Base-by-base conservation (phyloP, 1,140 invertebrate species). In the Drosophila novamexicana region DNA sequence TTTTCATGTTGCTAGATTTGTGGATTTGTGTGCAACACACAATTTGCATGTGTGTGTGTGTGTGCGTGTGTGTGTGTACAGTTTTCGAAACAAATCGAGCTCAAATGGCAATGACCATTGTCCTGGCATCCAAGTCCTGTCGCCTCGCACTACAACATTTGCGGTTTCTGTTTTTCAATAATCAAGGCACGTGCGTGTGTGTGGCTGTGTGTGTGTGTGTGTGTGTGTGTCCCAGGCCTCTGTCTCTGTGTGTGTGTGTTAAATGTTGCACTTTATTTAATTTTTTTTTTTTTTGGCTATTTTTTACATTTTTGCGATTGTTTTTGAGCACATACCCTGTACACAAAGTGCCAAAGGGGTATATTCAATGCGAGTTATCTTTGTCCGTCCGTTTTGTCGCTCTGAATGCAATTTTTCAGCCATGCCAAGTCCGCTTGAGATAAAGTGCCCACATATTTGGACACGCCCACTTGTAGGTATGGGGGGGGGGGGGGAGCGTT, bases 81-180 rank as follows among this genome's bases (percentile, higher is more conserved):
- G 64, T 67, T 76, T 79, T 47, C 68, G 52, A 72, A 76, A 69
- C 82, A 86, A 85, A 86, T 85, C 75, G 82, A 85, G 82, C 82
- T 75, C 66, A 72, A 84, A 76, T 71, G 69, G 56, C 61, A 65
- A 61, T 73, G 69, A 54, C 36, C 69, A 50, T 49, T 62, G 65
- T 69, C 42, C 57, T 69, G 57, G 50, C 62, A 49, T 50, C 40
- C 68, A 65, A 32, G 56, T 65, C 49, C 57, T 47, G 50, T 65
- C 32, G 47, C 62, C 42, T 49, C 12, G 8, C n/a, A 9, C 42
- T 34, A 40, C 10, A 54, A 58, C 45, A 72, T 68, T 66, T 73
- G 49, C 36, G 74, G 69, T 61, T 80, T 57, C 63, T 52, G 53
- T 79, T 84, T 74, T 74, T 73, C 64, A 69, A 84, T 69, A 84